Percentiles rank a stretch among this genome's conserved stretches.
Conservation (phyloP, 2,113 vertebrate genomes). For the Ovibos moschatus region DNA sequence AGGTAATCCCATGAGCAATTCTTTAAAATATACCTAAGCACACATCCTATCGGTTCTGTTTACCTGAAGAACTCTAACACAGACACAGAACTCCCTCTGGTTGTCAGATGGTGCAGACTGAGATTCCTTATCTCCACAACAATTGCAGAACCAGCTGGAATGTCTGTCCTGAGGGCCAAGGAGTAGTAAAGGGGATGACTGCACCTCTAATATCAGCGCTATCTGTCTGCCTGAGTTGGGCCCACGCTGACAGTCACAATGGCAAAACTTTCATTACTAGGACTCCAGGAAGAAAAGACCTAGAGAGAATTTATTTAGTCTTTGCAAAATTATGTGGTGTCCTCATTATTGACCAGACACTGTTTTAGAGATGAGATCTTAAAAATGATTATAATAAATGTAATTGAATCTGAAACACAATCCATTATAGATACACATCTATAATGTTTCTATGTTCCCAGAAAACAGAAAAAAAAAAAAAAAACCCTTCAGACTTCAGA, state of each 20-base stretch:
- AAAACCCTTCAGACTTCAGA: background rate
- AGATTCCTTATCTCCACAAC: background rate
- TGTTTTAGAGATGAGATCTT: background rate
- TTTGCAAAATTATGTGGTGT: background rate
- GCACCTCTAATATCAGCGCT: accelerated
- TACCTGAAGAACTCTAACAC: background rate
- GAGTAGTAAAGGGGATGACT: background rate
- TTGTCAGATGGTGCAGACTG: background rate
- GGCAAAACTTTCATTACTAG: background rate
- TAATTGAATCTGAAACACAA: background rate
- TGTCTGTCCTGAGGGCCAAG: background rate
- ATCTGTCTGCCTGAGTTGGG: background rate
- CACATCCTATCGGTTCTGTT: background rate
- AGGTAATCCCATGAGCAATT: background rate
- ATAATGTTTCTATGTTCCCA: background rate
- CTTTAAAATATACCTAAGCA: background rate
- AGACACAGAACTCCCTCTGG: background rate
- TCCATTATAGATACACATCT: background rate
- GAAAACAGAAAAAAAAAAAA: background rate
- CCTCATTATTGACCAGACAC: background rate
- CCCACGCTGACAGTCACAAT: accelerated
- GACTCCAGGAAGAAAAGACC: background rate
- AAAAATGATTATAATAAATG: background rate
- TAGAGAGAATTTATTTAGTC: background rate
- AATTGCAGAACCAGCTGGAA: background rate